phyloP scores from a whole-genome alignment of 2,797 vertebrate genomes.

The Gobio occitaniae region DNA sequence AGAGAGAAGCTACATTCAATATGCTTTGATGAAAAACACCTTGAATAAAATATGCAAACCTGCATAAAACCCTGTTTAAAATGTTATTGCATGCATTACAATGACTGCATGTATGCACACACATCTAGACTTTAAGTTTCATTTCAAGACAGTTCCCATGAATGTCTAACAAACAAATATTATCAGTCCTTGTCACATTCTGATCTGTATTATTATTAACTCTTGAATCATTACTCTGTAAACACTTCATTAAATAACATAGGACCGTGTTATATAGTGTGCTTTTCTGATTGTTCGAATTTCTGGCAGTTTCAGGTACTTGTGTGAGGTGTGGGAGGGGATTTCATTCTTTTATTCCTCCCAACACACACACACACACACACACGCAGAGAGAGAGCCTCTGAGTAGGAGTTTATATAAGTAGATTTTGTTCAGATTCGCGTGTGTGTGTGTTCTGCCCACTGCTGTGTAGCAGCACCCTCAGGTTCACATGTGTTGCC shows the following conservation, averaged over 20 bases:
- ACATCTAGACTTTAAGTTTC: too few relatives aligned
- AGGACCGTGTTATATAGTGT: background rate
- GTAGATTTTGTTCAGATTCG: background rate
- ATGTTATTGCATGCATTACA: too few relatives aligned
- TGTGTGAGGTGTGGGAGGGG: slow-evolving; percentile 27
- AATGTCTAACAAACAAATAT: background rate
- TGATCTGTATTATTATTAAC: background rate
- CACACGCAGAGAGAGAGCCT: background rate
- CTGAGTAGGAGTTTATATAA: slow-evolving; percentile 20
- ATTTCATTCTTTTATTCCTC: slow-evolving; percentile 40
- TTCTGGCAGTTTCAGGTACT: background rate
- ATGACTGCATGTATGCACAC: too few relatives aligned
- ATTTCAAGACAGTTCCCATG: background rate
- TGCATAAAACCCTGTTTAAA: too few relatives aligned
- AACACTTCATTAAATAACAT: background rate
- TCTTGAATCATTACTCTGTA: background rate
- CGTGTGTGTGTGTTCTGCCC: background rate
- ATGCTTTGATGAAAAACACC: too few relatives aligned
- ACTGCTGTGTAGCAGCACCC: slow-evolving; percentile 2
- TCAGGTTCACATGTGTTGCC: background rate
- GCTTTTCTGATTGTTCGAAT: background rate
- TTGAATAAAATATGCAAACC: too few relatives aligned
- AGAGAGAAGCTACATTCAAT: too few relatives aligned
- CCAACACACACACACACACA: slow-evolving; percentile 19
- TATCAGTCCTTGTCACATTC: background rate